phyloP scores from a whole-genome alignment of 2,888 invertebrate species.

The Cataglyphis livida region DNA sequence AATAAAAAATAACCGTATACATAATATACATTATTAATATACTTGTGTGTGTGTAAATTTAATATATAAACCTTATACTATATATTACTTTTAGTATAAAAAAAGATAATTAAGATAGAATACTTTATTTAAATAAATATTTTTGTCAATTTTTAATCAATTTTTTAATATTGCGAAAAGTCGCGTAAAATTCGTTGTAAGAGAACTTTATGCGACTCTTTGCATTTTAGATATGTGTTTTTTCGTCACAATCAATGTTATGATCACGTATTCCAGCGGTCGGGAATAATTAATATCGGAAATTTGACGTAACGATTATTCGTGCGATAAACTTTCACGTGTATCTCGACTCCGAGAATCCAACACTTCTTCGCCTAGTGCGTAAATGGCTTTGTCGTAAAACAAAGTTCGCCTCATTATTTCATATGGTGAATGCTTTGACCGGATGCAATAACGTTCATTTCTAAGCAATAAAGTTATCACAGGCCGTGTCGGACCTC shows the following conservation, averaged over 20 bases:
- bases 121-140: neutral
- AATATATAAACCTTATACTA: neutral
- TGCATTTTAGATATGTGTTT: neutral
- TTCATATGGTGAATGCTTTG: constrained; percentile 38
- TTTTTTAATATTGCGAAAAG: neutral
- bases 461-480: constrained; percentile 56
- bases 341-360: neutral
- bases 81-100: neutral
- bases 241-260: constrained; percentile 2
- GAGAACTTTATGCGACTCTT: neutral
- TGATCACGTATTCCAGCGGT: neutral
- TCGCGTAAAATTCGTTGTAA: neutral
- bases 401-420: constrained; percentile 36
- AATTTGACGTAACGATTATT: neutral
- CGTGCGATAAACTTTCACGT: neutral
- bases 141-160: neutral
- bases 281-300: constrained; percentile 1
- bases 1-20: neutral
- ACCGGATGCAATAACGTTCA: constrained; percentile 49
- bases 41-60: neutral
- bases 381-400: constrained; percentile 4
- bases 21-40: too few species aligned
- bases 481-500: constrained; percentile 6
- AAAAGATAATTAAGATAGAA: neutral
- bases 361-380: neutral